Base-by-base conservation (phyloP, 2,797 vertebrate genomes). In the Falco naumanni region DNA sequence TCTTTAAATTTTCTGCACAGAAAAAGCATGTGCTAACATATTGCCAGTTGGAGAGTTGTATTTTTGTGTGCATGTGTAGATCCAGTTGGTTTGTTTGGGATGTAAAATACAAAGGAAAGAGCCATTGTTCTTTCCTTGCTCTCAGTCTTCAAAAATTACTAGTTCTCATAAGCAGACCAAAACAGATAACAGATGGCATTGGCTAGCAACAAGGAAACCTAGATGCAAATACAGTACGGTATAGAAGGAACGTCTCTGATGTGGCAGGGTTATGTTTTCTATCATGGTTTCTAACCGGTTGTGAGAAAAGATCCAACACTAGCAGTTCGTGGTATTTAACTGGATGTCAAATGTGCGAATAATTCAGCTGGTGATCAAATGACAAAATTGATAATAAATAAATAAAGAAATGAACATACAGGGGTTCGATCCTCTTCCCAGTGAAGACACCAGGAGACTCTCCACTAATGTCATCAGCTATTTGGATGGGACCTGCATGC, bases 131-230 rank as follows among this genome's bases (percentile, higher is more conserved):
- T 94, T 89, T 53, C 84, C 69, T 95, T 75, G 70, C 48, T 88
- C 68, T 94, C 86, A 57, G 4, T 85, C 96, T 83, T 95, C 59
- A 80, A 83, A 95, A 96, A 84, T 79, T 85, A 26, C 56, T 26
- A 54, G 21, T 86, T 96, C 60, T 93, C 60, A 71, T 89, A 92
- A 84, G 76, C 77, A 87, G 93, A 83, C 68, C 95, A 95, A 97
- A 95, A 94, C 92, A 95, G 96, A 87, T 96, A 95, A 93, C 96
- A 97, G 94, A 96, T 96, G 94, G 83, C 69, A 94, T 59, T 77
- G 69, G 70, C 84, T 90, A 86, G 66, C 66, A 89, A 43, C 89
- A 96, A 90, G 92, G 87, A 97, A 96, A 96, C 81, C 59, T 96
- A 95, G 74, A 96, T 95, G 90, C 94, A 95, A 96, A 95, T 96